phyloP scores from a whole-genome alignment of 2,797 vertebrate genomes.

The Caiman crocodilus region DNA sequence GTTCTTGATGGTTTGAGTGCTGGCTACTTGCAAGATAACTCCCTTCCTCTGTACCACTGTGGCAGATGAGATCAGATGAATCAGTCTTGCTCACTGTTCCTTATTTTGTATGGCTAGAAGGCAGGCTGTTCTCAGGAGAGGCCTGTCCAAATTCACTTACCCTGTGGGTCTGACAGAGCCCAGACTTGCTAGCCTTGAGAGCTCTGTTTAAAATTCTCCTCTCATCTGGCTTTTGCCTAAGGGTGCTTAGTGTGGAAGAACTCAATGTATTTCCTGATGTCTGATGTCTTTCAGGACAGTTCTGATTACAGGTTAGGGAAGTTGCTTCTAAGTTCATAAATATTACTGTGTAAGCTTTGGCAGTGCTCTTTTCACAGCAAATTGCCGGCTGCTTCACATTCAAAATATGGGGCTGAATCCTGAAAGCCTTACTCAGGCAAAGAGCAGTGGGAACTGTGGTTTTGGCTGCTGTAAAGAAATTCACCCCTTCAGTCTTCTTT shows the following conservation, averaged over 20 bases:
- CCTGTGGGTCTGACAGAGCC: background rate
- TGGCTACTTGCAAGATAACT: background rate
- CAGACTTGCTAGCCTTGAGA: background rate
- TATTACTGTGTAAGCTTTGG: background rate
- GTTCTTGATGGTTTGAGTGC: background rate
- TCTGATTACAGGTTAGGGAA: background rate
- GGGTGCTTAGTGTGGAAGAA: background rate
- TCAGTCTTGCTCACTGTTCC: background rate
- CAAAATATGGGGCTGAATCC: background rate
- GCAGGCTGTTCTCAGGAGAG: background rate
- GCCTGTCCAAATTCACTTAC: background rate
- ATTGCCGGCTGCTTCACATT: background rate
- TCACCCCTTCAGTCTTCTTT: background rate
- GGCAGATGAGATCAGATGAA: background rate
- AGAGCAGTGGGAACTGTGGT: background rate
- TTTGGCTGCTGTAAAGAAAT: background rate
- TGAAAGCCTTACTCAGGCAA: background rate
- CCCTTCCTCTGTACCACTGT: conserved; percentile 1
- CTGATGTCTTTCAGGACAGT: conserved; percentile 8
- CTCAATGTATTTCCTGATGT: background rate
- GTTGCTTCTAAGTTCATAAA: background rate
- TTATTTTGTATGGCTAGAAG: background rate
- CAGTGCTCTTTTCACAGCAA: background rate
- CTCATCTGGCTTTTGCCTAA: background rate
- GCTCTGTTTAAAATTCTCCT: background rate